Evolutionary conservation across 2,113 vertebrate genomes (phyloP), one percentile per base, ranked within the genome.

Genomic region (Barnardius zonarius): DNA sequence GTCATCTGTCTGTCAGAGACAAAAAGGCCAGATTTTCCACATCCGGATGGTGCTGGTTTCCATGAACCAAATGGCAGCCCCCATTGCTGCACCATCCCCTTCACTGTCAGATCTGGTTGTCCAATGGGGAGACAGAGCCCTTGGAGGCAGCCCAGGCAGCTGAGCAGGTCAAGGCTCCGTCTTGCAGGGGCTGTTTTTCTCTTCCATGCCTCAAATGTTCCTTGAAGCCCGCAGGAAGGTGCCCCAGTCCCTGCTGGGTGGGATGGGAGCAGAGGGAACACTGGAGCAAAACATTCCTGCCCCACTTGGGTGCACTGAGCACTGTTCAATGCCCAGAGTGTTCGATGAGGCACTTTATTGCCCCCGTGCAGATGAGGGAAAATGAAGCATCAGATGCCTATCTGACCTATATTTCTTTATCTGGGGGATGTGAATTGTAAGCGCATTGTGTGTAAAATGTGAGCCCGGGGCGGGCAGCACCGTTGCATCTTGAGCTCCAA

Each of bases 41-140:
- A 1, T 2, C 69, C 5, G 1, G 1, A 0, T 1, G 25, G 17
- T 12, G 19, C 8, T 6, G 44, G 20, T 1, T 82, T 22, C 85
- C 73, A 17, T 0, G 10, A 27, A 5, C 35, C 8, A 6, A 15
- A 27, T 4, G 5, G 1, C 66, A 8, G 0, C 17, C 27, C 19
- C 0, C 8, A 6, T 24, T 16, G 22, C 57, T 35, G 57, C 37
- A 0, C 17, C 3, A 1, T 3, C 43, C 37, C 0, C 0, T 3
- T 15, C 4, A 7, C 17, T 35, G 14, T 23, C 0, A 0, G 10
- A 8, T 15, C n/a, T 27, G 41, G 20, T 2, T 46, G 5, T 28
- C 35, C 20, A 49, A 4, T 11, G 5, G 31, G 37, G 51, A 63
- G 23, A 3, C 30, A 16, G 20, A 73, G 63, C 52, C 67, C 48